These are phyloP conservation scores for Paedocypris micromegethes DNA, from an alignment of 2,797 vertebrate genomes.

Conservation along the genomic window DNA sequence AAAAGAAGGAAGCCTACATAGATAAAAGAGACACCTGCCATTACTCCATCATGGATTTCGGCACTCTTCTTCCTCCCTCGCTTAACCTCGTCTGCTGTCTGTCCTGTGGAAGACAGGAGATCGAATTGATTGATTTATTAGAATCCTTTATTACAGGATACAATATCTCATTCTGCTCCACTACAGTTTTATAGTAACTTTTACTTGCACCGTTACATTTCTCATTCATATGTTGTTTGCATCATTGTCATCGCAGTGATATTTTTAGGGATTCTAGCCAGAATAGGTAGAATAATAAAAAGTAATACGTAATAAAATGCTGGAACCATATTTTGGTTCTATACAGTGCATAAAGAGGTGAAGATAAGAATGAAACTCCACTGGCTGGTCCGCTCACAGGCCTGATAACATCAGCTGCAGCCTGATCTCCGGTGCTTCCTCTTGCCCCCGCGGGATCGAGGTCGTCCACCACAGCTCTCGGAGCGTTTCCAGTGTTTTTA, in stretches of 20 bases:
- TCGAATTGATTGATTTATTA: conserved; percentile 46
- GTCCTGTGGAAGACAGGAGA: conserved; percentile 37
- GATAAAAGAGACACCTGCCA: conserved; percentile 63
- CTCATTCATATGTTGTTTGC: too few species aligned
- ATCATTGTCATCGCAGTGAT: too few species aligned
- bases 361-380: conserved; percentile 43
- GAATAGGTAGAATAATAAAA: neutral
- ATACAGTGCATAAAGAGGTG: neutral
- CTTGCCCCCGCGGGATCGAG: neutral
- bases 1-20: conserved; percentile 45
- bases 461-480: neutral
- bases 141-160: conserved; percentile 3
- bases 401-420: conserved; percentile 17
- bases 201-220: too few species aligned
- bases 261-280: neutral
- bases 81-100: conserved; percentile 42
- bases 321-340: neutral
- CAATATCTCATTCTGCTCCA: too few species aligned
- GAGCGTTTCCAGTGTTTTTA: neutral
- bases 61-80: conserved; percentile 46
- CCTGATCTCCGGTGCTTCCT: conserved; percentile 7
- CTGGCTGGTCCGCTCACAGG: conserved; percentile 36
- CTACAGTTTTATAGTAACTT: too few species aligned
- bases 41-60: conserved; percentile 55
- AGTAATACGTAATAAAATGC: conserved; percentile 12